A percentile compares a stretch with the other conserved stretches of the same genome.
Conservation (phyloP, 2,113 vertebrate species). For the Desmodus rotundus region DNA sequence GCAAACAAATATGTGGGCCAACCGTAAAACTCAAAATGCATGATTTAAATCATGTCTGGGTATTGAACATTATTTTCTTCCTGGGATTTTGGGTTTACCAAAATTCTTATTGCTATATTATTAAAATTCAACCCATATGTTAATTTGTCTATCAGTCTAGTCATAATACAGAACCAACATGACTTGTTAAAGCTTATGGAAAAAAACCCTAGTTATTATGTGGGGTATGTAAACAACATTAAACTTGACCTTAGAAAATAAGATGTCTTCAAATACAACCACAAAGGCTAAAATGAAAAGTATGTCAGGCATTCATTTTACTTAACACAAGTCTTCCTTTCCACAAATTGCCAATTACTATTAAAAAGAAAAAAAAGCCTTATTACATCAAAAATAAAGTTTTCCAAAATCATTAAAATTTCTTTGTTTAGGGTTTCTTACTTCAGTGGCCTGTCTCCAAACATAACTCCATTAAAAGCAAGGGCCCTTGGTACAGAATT, state of each 20-base stretch:
- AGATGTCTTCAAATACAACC: constrained; percentile 8
- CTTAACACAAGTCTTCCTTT: constrained; percentile 67
- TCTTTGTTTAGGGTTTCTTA: constrained; percentile 80
- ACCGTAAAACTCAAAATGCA: constrained; percentile 3
- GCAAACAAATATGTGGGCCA: constrained; percentile 6
- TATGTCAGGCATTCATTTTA: constrained; percentile 45
- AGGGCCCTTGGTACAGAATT: constrained; percentile 93
- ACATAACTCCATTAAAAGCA: constrained; percentile 98
- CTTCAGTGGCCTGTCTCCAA: constrained; percentile 97
- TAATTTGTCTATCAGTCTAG: neutral
- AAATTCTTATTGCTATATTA: neutral
- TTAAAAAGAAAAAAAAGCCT: constrained; percentile 40
- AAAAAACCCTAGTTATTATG: neutral
- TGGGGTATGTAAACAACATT: neutral
- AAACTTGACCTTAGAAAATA: constrained; percentile 42
- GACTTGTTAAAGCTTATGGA: neutral
- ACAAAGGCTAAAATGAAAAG: constrained; percentile 26
- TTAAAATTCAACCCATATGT: neutral
- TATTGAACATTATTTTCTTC: constrained; percentile 28
- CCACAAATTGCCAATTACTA: constrained; percentile 65
- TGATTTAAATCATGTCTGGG: neutral
- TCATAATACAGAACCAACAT: constrained; percentile 25
- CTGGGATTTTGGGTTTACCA: constrained; percentile 7
- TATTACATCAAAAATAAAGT: constrained; percentile 45
- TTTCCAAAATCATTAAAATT: constrained; percentile 65